Evolutionary conservation across 2,797 vertebrate species (phyloP).

Genomic region (Heteromormyrus szaboi): DNA sequence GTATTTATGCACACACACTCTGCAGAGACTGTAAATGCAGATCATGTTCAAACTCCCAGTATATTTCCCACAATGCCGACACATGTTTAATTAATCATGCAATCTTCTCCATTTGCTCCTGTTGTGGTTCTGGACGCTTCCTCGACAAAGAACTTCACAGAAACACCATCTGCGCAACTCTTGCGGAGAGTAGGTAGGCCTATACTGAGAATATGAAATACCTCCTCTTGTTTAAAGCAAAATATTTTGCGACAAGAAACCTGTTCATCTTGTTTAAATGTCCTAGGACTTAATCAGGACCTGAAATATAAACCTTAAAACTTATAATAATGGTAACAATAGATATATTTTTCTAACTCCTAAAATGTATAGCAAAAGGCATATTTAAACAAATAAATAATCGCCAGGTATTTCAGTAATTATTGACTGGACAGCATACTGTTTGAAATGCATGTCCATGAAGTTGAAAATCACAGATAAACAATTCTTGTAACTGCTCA

Average conservation of each 20-base stretch:
- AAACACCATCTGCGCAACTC: conserved; percentile 34
- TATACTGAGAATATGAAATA: background rate
- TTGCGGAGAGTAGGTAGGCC: background rate
- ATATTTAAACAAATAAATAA: background rate
- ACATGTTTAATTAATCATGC: conserved; percentile 15
- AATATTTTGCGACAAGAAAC: background rate
- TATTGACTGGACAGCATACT: background rate
- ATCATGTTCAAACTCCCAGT: background rate
- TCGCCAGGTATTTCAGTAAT: background rate
- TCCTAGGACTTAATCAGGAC: background rate
- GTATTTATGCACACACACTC: background rate
- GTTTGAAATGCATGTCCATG: background rate
- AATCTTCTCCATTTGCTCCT: conserved; percentile 21
- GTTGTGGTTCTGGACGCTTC: conserved; percentile 21
- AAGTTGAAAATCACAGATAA: background rate
- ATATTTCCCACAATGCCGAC: conserved; percentile 2
- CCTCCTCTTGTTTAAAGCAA: background rate
- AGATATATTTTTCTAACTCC: background rate
- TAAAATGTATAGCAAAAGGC: background rate
- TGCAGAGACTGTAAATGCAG: background rate
- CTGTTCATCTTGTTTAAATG: background rate
- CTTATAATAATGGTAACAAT: background rate
- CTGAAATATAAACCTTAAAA: background rate
- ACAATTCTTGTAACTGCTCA: background rate
- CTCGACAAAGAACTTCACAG: conserved; percentile 21